phyloP scores from a whole-genome alignment of 2,888 invertebrate species.

The Pecten maximus region DNA sequence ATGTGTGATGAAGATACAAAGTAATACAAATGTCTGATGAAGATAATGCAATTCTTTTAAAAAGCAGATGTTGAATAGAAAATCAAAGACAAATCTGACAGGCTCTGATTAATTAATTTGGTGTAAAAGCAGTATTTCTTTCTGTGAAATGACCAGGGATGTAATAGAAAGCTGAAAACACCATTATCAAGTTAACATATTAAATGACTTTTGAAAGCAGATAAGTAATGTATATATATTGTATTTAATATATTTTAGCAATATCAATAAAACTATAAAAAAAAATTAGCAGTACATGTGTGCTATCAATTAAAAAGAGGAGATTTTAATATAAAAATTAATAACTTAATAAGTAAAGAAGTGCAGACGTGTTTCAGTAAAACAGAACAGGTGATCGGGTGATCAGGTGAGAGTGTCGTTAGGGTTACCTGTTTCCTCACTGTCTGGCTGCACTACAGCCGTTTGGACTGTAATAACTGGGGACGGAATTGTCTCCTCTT shows the following conservation, averaged over 20 bases:
- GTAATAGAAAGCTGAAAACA: background rate
- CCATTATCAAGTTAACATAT: background rate
- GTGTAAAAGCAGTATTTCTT: background rate
- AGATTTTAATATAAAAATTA: background rate
- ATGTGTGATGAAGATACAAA: background rate
- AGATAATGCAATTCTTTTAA: background rate
- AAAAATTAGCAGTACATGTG: background rate
- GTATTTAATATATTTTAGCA: background rate
- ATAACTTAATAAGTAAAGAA: background rate
- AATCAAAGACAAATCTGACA: background rate
- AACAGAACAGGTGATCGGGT: background rate
- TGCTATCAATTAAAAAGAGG: background rate
- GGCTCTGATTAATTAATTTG: background rate
- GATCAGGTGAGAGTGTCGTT: background rate
- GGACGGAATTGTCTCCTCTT: background rate
- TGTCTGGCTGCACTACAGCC: constrained; percentile 5
- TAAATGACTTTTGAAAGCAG: background rate
- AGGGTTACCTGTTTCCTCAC: background rate
- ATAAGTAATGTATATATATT: background rate
- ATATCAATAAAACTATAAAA: background rate
- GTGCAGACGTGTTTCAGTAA: background rate
- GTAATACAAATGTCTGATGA: no score
- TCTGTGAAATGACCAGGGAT: background rate
- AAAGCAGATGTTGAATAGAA: background rate
- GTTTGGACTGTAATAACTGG: constrained; percentile 8